Evolutionary conservation across 2,113 vertebrate genomes (phyloP).

Genomic region (Oenanthe melanoleuca): DNA sequence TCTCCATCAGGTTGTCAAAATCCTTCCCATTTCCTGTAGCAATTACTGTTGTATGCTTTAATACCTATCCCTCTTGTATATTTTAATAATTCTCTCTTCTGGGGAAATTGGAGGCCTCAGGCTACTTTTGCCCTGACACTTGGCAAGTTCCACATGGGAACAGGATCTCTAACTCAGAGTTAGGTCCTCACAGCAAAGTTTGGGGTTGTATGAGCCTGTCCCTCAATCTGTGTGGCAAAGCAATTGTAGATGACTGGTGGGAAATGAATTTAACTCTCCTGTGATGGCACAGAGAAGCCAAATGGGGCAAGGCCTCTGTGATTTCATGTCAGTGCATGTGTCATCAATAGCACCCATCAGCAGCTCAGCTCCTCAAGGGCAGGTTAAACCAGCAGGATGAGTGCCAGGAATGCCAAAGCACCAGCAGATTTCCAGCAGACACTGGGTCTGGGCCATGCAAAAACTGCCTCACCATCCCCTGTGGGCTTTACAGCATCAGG

Average conservation of each 20-base stretch:
- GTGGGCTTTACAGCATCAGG: neutral
- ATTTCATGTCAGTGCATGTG: neutral
- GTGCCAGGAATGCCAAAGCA: neutral
- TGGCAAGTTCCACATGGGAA: neutral
- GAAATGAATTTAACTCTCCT: neutral
- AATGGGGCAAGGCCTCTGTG: accelerated
- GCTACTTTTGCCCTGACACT: neutral
- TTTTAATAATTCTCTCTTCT: neutral
- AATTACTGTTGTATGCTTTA: neutral
- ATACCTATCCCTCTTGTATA: neutral
- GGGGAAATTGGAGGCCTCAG: neutral
- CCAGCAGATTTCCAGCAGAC: neutral
- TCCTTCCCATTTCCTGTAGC: neutral
- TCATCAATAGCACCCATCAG: neutral
- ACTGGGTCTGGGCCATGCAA: accelerated
- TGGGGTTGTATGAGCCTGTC: accelerated
- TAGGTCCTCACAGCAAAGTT: neutral
- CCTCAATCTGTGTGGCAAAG: neutral
- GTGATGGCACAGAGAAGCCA: neutral
- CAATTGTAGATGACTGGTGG: neutral
- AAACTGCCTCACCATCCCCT: neutral
- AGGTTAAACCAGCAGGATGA: neutral
- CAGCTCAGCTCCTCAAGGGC: neutral
- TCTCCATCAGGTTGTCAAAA: neutral
- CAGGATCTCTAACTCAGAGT: neutral